Evolutionary conservation across 2,113 vertebrate genomes (phyloP).

Genomic region (Entosphenus tridentatus): DNA sequence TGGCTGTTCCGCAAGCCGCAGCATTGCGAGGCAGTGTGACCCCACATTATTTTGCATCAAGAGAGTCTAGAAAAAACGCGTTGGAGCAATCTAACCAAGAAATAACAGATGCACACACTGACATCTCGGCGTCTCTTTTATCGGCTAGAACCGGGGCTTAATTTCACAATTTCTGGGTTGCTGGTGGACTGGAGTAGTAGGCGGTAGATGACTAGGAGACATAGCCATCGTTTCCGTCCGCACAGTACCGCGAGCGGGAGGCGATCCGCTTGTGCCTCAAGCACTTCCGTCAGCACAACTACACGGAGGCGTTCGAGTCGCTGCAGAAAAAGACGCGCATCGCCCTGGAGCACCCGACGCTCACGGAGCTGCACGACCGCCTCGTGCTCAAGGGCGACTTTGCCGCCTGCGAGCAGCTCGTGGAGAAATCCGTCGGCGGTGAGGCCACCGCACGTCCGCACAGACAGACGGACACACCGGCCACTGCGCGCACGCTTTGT

Average conservation of each 20-base stretch:
- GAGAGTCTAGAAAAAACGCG: no score
- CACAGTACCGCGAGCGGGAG: conserved; percentile 98
- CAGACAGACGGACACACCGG: conserved; percentile 9
- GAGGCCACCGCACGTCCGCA: conserved; percentile 15
- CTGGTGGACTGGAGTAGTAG: no score
- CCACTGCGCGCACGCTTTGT: neutral
- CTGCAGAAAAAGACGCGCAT: conserved; percentile 97
- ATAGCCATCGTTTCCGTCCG: conserved; percentile 19
- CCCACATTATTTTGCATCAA: no score
- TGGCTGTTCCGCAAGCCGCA: no score
- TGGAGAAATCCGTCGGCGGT: conserved; percentile 94
- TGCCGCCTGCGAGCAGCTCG: conserved; percentile 79
- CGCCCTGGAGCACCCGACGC: conserved; percentile 79
- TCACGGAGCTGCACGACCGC: conserved; percentile 82
- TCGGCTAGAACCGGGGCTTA: no score
- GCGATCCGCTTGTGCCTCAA: conserved; percentile 96
- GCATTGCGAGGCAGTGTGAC: no score
- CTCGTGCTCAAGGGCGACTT: conserved; percentile 86
- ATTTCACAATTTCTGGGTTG: no score
- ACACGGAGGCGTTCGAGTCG: conserved; percentile 96
- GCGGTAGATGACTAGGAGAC: no score
- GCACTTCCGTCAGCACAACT: conserved; percentile 97
- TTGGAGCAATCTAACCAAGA: no score
- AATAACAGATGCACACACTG: no score
- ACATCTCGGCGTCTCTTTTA: no score